Evolutionary conservation across 2,797 vertebrate genomes (phyloP).

Genomic region (Protonibea diacanthus): DNA sequence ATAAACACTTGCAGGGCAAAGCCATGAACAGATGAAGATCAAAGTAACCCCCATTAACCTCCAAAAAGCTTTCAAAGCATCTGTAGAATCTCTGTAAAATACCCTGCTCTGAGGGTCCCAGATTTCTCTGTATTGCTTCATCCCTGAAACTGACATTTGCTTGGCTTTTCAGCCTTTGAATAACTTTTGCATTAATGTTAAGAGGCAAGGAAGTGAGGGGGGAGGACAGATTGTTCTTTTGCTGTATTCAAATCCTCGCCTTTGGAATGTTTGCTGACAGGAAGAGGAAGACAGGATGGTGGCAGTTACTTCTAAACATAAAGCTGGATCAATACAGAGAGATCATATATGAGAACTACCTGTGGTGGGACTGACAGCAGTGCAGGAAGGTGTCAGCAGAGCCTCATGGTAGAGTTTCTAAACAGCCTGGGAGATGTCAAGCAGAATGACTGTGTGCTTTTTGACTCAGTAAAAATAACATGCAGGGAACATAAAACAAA

Average conservation of each 20-base stretch:
- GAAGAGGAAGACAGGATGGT: background rate
- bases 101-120: background rate
- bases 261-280: background rate
- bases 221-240: background rate
- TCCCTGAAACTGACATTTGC: constrained; percentile 18
- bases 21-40: background rate
- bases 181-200: constrained; percentile 10
- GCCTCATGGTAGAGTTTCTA: constrained; percentile 8
- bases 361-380: background rate
- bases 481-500: constrained; percentile 10
- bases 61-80: constrained; percentile 16
- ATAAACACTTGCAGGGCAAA: background rate
- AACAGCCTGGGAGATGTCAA: background rate
- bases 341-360: background rate
- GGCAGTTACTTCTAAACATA: constrained; percentile 1
- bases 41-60: constrained; percentile 19
- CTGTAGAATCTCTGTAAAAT: constrained; percentile 13
- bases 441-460: background rate
- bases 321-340: background rate
- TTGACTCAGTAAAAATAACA: constrained; percentile 17
- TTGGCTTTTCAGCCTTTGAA: constrained; percentile 16
- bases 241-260: background rate
- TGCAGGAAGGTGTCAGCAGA: background rate
- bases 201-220: background rate
- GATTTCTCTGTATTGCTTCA: constrained; percentile 42